phyloP scores from a whole-genome alignment of 2,113 vertebrate genomes.

The Brachirus orientalis region DNA sequence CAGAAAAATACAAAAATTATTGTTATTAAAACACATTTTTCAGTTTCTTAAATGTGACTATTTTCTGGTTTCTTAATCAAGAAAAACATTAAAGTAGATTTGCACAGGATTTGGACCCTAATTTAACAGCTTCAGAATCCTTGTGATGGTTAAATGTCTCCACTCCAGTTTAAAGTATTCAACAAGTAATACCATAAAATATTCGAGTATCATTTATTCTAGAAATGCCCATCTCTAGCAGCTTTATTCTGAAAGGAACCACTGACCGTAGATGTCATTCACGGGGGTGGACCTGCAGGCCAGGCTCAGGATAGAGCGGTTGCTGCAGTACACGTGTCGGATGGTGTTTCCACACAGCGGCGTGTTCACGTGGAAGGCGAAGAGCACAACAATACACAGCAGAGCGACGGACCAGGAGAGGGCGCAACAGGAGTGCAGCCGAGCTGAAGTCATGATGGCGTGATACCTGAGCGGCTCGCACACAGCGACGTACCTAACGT shows the following conservation, averaged over 20 bases:
- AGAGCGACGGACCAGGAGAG: constrained; percentile 59
- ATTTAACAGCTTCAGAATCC: no score
- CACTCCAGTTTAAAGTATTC: no score
- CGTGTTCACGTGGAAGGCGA: constrained; percentile 44
- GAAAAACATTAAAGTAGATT: no score
- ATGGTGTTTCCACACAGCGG: constrained; percentile 57
- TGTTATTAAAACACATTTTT: no score
- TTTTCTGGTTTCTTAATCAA: no score
- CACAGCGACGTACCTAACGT: constrained; percentile 66
- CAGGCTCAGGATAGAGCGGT: constrained; percentile 57
- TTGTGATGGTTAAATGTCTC: no score
- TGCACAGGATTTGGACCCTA: no score
- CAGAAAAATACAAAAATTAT: no score
- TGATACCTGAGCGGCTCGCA: constrained; percentile 69
- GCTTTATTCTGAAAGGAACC: no score
- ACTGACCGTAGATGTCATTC: constrained; percentile 61
- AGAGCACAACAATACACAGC: constrained; percentile 55
- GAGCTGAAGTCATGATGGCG: constrained; percentile 61
- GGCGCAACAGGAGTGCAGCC: constrained; percentile 41
- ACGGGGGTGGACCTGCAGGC: constrained; percentile 56
- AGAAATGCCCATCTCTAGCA: not conserved
- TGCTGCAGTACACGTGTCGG: constrained; percentile 70
- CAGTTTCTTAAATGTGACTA: no score
- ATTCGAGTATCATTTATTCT: no score
- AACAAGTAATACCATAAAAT: no score